Percentiles rank a stretch among this genome's conserved stretches.
Conservation (phyloP, 2,888 invertebrate species). For the Linyphia triangularis region DNA sequence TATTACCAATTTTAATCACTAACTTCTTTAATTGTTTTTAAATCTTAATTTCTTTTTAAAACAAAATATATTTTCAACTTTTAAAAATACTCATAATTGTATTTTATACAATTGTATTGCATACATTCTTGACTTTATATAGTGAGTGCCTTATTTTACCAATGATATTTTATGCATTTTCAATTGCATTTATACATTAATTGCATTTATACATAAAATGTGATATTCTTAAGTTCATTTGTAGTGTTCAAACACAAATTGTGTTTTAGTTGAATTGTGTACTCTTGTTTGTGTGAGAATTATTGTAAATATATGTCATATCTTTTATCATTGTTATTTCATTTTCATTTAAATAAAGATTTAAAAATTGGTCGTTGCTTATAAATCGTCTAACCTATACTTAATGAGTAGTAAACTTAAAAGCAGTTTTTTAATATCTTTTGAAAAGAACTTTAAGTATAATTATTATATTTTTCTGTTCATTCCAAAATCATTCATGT, state of each 20-base stretch:
- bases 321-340: slow-evolving; percentile 29
- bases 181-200: neutral
- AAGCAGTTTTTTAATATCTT: too few species aligned
- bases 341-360: slow-evolving; percentile 41
- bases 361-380: neutral
- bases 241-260: neutral
- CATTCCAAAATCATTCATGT: too few species aligned
- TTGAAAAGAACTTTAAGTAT: too few species aligned
- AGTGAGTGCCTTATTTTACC: slow-evolving; percentile 47
- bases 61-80: too few species aligned
- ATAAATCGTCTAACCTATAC: too few species aligned
- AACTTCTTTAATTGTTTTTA: too few species aligned
- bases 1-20: too few species aligned
- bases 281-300: slow-evolving; percentile 16
- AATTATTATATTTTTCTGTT: too few species aligned
- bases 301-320: slow-evolving; percentile 27
- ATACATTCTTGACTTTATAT: neutral
- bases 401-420: too few species aligned
- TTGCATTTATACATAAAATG: neutral
- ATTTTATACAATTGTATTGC: too few species aligned
- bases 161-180: slow-evolving; percentile 23
- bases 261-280: neutral
- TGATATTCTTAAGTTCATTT: slow-evolving; percentile 5
- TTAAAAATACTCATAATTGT: too few species aligned
- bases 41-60: too few species aligned